These are phyloP conservation scores for Tapera naevia DNA, from an alignment of 2,797 vertebrate species.

Conservation along the genomic window DNA sequence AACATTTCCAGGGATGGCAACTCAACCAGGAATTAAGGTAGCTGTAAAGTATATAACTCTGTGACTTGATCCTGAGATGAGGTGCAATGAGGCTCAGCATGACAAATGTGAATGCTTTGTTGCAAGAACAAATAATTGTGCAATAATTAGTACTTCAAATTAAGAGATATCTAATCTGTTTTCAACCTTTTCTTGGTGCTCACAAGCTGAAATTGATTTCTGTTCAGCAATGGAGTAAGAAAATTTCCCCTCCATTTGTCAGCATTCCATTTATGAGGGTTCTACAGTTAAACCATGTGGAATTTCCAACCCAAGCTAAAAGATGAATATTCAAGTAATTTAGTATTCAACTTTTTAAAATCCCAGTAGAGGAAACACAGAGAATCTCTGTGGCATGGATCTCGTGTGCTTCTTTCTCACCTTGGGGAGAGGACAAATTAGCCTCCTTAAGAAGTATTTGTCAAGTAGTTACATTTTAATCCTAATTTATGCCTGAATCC, in stretches of 20 bases:
- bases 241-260: background rate
- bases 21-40: no score
- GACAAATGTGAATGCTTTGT: rapidly evolving
- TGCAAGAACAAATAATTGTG: background rate
- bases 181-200: background rate
- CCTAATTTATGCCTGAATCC: background rate
- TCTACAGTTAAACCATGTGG: background rate
- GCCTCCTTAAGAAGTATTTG: background rate
- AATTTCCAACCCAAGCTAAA: background rate
- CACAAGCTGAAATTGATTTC: background rate
- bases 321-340: background rate
- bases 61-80: background rate
- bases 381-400: background rate
- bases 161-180: background rate
- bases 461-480: slow-evolving; percentile 2
- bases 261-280: background rate
- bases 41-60: rapidly evolving
- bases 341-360: background rate
- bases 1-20: no score
- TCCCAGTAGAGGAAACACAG: background rate
- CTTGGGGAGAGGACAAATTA: background rate
- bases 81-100: background rate
- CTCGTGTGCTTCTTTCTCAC: background rate
- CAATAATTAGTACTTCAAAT: background rate
- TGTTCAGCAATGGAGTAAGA: background rate